Evolutionary conservation across 1,140 invertebrate species (phyloP).

Genomic region (Zaprionus ornatus): DNA sequence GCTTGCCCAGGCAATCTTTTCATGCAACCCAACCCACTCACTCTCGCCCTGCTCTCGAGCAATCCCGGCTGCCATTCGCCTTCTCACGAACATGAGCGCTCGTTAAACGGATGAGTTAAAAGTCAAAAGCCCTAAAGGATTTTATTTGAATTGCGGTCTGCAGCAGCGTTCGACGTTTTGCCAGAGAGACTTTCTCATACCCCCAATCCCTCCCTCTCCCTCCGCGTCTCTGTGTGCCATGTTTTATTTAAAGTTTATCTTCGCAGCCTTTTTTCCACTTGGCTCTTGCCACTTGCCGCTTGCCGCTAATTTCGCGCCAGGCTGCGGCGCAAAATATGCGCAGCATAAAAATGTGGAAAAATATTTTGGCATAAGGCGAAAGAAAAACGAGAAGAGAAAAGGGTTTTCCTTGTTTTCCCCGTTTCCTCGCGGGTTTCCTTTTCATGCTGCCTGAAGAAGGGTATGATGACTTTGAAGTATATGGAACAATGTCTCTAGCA

Average conservation of each 20-base stretch:
- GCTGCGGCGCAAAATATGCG: slow-evolving; percentile 60
- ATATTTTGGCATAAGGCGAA: slow-evolving; percentile 68
- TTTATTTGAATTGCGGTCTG: slow-evolving; percentile 82
- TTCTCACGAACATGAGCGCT: slow-evolving; percentile 77
- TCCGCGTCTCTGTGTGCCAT: slow-evolving; percentile 56
- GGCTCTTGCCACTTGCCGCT: slow-evolving; percentile 44
- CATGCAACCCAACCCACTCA: slow-evolving; percentile 4
- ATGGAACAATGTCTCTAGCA: too few species aligned
- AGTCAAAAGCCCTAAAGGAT: slow-evolving; percentile 82
- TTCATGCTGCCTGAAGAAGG: not conserved
- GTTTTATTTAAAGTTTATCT: slow-evolving; percentile 83
- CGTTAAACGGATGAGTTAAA: slow-evolving; percentile 82
- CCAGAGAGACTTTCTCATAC: not conserved
- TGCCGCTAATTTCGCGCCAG: slow-evolving; percentile 76
- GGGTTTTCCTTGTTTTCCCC: slow-evolving; percentile 19
- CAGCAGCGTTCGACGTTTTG: slow-evolving; percentile 65
- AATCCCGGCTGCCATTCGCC: slow-evolving; percentile 51
- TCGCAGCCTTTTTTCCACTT: slow-evolving; percentile 46
- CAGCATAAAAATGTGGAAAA: slow-evolving; percentile 80
- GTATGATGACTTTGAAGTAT: not conserved
- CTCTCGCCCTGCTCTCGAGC: slow-evolving; percentile 32
- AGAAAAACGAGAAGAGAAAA: slow-evolving; percentile 35
- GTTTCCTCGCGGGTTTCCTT: not conserved
- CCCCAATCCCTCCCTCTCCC: not conserved
- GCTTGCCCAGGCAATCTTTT: slow-evolving; percentile 55